A percentile compares a stretch with the other conserved stretches of the same genome.
phyloP scores from a whole-genome alignment of 1,140 invertebrate species.

The Nymphalis io region DNA sequence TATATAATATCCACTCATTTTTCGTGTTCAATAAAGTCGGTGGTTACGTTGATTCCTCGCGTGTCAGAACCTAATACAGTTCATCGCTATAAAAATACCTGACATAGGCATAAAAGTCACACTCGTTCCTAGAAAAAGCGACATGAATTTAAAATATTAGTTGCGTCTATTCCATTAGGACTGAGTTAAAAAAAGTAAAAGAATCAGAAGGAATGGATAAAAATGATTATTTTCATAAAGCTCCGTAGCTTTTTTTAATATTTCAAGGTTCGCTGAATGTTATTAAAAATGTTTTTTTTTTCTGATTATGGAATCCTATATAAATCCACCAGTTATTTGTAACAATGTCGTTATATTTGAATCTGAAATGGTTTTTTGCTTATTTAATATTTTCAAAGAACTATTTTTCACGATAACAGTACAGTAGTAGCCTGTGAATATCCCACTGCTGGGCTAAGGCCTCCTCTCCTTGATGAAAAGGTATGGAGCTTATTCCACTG shows the following conservation, averaged over 20 bases:
- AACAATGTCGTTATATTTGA: too few relatives aligned
- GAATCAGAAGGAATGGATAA: not conserved
- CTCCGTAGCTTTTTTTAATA: not conserved
- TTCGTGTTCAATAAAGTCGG: slow-evolving; percentile 21
- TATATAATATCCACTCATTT: not conserved
- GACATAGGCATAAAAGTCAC: slow-evolving; percentile 32
- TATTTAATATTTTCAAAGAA: too few relatives aligned
- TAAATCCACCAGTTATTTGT: too few relatives aligned
- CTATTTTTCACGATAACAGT: too few relatives aligned
- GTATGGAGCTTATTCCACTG: too few relatives aligned
- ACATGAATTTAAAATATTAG: slow-evolving; percentile 15
- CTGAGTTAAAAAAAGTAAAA: slow-evolving; percentile 7
- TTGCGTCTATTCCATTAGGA: not conserved
- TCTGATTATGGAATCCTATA: too few relatives aligned
- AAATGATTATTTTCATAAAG: not conserved
- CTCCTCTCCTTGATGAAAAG: too few relatives aligned
- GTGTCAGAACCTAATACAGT: slow-evolving; percentile 25
- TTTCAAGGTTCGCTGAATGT: not conserved
- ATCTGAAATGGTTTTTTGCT: too few relatives aligned
- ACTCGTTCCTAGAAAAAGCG: slow-evolving; percentile 29
- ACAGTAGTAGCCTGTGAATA: too few relatives aligned
- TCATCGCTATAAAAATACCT: slow-evolving; percentile 31
- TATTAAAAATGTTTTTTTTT: too few relatives aligned
- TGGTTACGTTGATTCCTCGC: slow-evolving; percentile 26
- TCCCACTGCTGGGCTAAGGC: too few relatives aligned